Evolutionary conservation across 2,888 invertebrate genomes (phyloP).

Genomic region (Drosophila cracens): DNA sequence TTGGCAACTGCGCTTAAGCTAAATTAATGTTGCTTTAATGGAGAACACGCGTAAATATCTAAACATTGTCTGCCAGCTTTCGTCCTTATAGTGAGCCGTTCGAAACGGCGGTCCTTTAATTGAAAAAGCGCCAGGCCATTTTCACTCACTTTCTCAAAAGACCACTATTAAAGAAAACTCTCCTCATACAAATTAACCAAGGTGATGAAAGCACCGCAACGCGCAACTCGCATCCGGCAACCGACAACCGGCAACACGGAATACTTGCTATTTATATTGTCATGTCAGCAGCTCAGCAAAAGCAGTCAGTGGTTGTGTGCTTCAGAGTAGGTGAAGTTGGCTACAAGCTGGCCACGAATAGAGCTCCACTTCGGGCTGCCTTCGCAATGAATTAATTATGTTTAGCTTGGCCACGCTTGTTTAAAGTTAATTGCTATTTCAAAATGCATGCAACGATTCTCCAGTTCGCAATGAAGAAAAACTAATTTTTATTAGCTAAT

Average conservation of each 20-base stretch:
- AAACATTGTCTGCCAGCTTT: constrained; percentile 15
- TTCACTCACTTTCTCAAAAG: constrained; percentile 49
- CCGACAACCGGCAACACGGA: constrained; percentile 15
- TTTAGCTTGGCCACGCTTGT: constrained; percentile 58
- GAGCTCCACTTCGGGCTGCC: constrained; percentile 31
- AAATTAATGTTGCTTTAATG: constrained; percentile 67
- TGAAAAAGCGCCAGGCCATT: constrained; percentile 51
- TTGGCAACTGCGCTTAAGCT: constrained; percentile 50
- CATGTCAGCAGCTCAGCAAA: constrained; percentile 37
- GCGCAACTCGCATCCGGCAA: constrained; percentile 17
- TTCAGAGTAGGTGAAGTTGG: constrained; percentile 20
- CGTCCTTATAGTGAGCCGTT: constrained; percentile 14
- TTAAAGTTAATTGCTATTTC: constrained; percentile 69
- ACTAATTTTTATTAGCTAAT: constrained; percentile 39
- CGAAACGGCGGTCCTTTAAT: constrained; percentile 46
- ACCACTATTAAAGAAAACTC: constrained; percentile 50
- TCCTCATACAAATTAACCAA: constrained; percentile 58
- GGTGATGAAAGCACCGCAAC: constrained; percentile 47
- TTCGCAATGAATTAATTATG: constrained; percentile 64
- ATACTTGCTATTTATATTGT: constrained; percentile 45
- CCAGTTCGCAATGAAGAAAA: constrained; percentile 20
- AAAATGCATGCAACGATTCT: constrained; percentile 54
- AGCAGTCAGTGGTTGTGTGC: not conserved
- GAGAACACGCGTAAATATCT: constrained; percentile 68
- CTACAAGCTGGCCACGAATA: constrained; percentile 50